phyloP scores from a whole-genome alignment of 2,113 vertebrate species.

The Ceyx margarethae region DNA sequence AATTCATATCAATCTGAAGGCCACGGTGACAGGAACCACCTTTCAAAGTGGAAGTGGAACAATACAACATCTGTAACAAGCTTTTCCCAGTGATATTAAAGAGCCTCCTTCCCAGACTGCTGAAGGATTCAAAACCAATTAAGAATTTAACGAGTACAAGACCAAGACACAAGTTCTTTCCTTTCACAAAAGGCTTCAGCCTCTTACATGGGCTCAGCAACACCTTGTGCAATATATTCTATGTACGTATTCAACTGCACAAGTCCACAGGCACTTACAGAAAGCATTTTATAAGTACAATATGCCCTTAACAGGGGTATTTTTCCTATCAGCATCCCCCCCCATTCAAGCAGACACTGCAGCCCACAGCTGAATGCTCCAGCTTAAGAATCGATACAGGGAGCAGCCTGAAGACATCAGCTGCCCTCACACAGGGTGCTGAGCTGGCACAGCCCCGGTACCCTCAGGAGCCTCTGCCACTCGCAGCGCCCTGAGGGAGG shows the following conservation, averaged over 20 bases:
- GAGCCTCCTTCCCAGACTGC: neutral
- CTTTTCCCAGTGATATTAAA: neutral
- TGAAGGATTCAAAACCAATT: neutral
- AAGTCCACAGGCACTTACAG: rapidly evolving
- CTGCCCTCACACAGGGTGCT: neutral
- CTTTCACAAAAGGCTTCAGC: neutral
- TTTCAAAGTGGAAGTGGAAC: neutral
- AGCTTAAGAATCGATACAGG: neutral
- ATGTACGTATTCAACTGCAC: neutral
- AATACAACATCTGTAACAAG: neutral
- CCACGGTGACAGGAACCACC: neutral
- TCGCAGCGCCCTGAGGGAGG: neutral
- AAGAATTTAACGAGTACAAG: neutral
- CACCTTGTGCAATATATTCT: neutral
- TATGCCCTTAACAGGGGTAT: neutral
- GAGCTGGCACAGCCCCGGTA: neutral
- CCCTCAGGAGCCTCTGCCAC: neutral
- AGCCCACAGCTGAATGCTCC: neutral
- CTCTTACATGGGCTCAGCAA: neutral
- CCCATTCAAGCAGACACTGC: neutral
- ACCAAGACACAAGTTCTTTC: neutral
- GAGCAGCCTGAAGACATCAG: neutral
- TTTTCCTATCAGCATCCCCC: neutral
- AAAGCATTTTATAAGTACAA: neutral
- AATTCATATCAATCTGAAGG: neutral